Evolutionary conservation across 1,140 invertebrate genomes (phyloP).

Genomic region (Ylistrum balloti): DNA sequence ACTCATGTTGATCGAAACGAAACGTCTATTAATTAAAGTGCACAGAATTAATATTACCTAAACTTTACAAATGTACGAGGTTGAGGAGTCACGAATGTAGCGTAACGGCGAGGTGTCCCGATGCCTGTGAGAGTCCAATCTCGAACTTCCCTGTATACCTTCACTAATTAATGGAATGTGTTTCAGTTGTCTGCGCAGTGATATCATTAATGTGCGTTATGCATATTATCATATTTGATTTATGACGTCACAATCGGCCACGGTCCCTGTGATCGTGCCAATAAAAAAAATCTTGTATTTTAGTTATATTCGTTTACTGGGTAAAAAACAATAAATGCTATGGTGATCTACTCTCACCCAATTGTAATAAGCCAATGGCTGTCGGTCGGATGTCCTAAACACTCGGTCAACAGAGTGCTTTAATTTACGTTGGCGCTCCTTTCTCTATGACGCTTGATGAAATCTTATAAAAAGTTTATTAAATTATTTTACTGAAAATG

Average conservation of each 20-base stretch:
- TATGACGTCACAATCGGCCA: slow-evolving; percentile 5
- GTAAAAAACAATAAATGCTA: not conserved
- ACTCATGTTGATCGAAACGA: slow-evolving; percentile 19
- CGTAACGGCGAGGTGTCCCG: slow-evolving; percentile 28
- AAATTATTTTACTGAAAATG: slow-evolving; percentile 36
- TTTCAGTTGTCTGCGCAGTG: not conserved
- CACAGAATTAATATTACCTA: not conserved
- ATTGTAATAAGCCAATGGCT: not conserved
- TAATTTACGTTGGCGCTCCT: not conserved
- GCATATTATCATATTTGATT: slow-evolving; percentile 4
- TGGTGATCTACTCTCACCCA: not conserved
- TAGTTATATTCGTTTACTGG: not conserved
- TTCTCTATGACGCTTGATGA: not conserved
- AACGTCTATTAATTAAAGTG: slow-evolving; percentile 32
- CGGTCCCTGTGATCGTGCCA: not conserved
- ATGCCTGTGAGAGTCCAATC: not conserved
- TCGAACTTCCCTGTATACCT: not conserved
- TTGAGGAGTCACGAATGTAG: slow-evolving; percentile 24
- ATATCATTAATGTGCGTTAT: not conserved
- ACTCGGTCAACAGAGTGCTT: not conserved
- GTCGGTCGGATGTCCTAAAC: not conserved
- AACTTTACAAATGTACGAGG: not conserved
- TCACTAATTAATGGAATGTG: slow-evolving; percentile 15
- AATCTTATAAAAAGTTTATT: not conserved
- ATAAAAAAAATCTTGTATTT: not conserved